Base-by-base conservation (phyloP, 2,113 vertebrate genomes). In the Petrocephalus microphthalmus region DNA sequence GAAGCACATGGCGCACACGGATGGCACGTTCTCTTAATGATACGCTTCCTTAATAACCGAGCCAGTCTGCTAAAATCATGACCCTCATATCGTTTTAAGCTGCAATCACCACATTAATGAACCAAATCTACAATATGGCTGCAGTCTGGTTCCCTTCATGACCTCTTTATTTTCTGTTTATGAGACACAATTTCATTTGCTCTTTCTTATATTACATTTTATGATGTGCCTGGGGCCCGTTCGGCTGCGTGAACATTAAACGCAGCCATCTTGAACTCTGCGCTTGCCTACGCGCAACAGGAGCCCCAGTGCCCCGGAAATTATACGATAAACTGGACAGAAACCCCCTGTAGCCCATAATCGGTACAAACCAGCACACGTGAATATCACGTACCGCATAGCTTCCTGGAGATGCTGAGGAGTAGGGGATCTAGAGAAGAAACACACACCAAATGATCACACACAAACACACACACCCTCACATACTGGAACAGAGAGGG, bases 351-450 rank as follows among this genome's bases (percentile, higher is more conserved):
- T 71, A 74, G 10, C 13, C 67, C 67, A 33, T 74, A 37, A 74
- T 17, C 33, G 67, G 67, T 37, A 74, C 67, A 5, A 64, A 2
- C 57, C n/a, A 74, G 29, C 1, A 25, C 42, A 83, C 22, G 49
- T 47, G 45, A 42, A 49, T 49, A 11, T 6, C n/a, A 96, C 97
- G 94, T 95, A 99, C 98, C 95, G 97, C 97, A 81, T 99, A 99
- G 95, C 97, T 99, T 92, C 98, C 98, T 90, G 98, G 98, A 92
- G 98, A 99, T 0, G 97, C 97, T 89, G 98, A 98, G 29, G 98
- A 99, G 90, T 99, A 99, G 33, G 97, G 96, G 93, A 99, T 99
- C 98, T 99, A 90, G 25, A 51, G 90, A 0, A 51, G 22, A 83
- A 8, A 10, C 25, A 15, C 19, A 86, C 15, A 47, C 17, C 52